These are phyloP conservation scores for Hypanus sabinus DNA, from an alignment of 2,113 vertebrate genomes.

Conservation along the genomic window DNA sequence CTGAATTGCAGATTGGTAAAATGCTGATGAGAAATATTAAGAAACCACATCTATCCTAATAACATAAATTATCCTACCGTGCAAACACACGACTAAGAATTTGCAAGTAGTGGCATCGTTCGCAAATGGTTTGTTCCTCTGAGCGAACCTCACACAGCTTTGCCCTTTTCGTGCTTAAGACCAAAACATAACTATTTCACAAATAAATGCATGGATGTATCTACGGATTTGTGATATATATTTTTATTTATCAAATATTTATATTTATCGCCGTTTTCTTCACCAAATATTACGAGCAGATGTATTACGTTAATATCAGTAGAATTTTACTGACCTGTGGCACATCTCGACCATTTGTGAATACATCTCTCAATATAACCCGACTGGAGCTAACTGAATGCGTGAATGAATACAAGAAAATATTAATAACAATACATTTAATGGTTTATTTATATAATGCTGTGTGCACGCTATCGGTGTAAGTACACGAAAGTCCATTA, in stretches of 20 bases:
- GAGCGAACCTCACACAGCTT: background rate
- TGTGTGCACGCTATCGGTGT: too few species aligned
- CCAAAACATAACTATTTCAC: background rate
- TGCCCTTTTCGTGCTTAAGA: background rate
- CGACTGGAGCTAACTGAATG: background rate
- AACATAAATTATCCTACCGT: background rate
- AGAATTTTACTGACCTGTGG: background rate
- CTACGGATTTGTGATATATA: too few species aligned
- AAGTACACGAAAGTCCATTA: background rate
- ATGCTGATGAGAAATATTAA: background rate
- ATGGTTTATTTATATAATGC: background rate
- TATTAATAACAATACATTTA: background rate
- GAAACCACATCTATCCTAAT: background rate
- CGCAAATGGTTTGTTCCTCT: too few species aligned
- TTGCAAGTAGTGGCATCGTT: background rate
- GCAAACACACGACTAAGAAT: background rate
- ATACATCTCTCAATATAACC: background rate
- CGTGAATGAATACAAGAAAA: background rate
- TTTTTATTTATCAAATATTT: background rate
- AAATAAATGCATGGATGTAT: background rate
- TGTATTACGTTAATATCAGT: background rate
- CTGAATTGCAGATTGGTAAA: background rate
- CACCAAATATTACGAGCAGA: background rate
- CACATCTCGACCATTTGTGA: background rate
- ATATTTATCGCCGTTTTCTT: too few species aligned